phyloP scores from a whole-genome alignment of 1,140 invertebrate species.

The Coelopa frigida region DNA sequence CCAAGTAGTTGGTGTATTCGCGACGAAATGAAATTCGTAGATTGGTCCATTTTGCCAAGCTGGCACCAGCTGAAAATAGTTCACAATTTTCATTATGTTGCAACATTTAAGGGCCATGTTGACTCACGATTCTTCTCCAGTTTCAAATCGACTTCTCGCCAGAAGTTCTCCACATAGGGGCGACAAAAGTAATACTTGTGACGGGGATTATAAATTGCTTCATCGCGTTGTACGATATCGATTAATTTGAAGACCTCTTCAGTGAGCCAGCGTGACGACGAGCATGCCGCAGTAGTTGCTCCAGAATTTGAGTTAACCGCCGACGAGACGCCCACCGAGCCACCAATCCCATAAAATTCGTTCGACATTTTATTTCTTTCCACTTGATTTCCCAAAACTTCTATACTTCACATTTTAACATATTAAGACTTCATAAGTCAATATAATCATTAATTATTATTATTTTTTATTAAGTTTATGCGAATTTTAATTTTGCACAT shows the following conservation, averaged over 20 bases:
- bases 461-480: no score
- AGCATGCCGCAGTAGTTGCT: constrained; percentile 3
- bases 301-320: not conserved
- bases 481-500: no score
- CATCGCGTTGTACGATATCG: constrained; percentile 39
- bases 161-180: constrained; percentile 42
- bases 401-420: no score
- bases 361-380: constrained; percentile 1
- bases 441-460: no score
- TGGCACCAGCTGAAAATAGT: constrained; percentile 25
- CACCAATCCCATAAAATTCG: constrained; percentile 11
- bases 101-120: not conserved
- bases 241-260: constrained; percentile 41
- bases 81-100: no score
- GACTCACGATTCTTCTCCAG: constrained; percentile 35
- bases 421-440: no score
- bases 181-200: constrained; percentile 42
- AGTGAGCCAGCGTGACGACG: constrained; percentile 34
- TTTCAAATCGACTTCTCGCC: constrained; percentile 38
- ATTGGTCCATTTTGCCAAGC: constrained; percentile 43
- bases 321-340: not conserved
- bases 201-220: constrained; percentile 40
- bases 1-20: constrained; percentile 39
- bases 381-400: no score
- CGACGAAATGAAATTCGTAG: constrained; percentile 38